A percentile compares a stretch with the other conserved stretches of the same genome.
Evolutionary conservation across 1,140 invertebrate genomes (phyloP).

Genomic region (Sminthurinus signatus): DNA sequence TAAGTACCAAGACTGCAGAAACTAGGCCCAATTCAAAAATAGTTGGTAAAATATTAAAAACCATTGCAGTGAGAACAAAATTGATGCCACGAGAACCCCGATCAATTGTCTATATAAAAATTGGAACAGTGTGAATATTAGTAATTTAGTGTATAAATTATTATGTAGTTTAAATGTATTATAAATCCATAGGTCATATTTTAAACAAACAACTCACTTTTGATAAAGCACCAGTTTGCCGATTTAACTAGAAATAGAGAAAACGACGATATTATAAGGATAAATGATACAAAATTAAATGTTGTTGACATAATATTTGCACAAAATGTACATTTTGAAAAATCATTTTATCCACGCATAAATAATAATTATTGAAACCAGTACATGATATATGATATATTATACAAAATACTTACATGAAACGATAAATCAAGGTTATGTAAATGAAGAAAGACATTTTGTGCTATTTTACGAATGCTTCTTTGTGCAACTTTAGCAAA

Average conservation of each 20-base stretch:
- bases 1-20: conserved; percentile 70
- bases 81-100: conserved; percentile 91
- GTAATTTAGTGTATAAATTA: not conserved
- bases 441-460: conserved; percentile 94
- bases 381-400: too few species aligned
- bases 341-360: too few species aligned
- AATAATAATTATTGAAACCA: too few species aligned
- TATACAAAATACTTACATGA: conserved; percentile 83
- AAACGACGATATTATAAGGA: too few species aligned
- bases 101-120: conserved; percentile 65
- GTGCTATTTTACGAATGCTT: conserved; percentile 89
- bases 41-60: conserved; percentile 96
- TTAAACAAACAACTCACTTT: conserved; percentile 57
- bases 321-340: too few species aligned
- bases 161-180: conserved; percentile 1
- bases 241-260: too few species aligned
- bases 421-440: conserved; percentile 92
- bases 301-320: too few species aligned
- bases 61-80: conserved; percentile 91
- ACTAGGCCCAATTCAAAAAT: conserved; percentile 90
- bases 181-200: not conserved
- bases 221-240: conserved; percentile 85
- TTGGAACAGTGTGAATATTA: too few species aligned
- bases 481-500: conserved; percentile 98
- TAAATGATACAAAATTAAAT: too few species aligned